A percentile compares a stretch with the other conserved stretches of the same genome.
Evolutionary conservation across 2,888 invertebrate species (phyloP).

Genomic region (Galerucella calmariensis): DNA sequence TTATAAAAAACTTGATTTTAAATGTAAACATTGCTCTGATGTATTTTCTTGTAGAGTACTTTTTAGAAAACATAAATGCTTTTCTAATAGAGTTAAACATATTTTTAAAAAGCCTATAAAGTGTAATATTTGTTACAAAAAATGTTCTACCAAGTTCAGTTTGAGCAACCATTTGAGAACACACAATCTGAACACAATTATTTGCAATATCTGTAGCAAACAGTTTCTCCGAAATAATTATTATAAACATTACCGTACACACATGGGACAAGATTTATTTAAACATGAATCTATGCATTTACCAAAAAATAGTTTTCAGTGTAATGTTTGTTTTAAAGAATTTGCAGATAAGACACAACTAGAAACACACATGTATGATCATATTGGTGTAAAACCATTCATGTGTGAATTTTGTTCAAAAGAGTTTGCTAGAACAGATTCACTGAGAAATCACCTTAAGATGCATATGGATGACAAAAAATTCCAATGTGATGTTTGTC

Average conservation of each 20-base stretch:
- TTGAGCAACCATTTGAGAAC: constrained; percentile 12
- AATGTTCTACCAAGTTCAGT: not conserved
- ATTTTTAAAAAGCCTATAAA: not conserved
- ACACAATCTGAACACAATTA: constrained; percentile 2
- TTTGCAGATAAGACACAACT: not conserved
- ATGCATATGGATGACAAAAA: constrained; percentile 73
- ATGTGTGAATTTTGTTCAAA: constrained; percentile 15
- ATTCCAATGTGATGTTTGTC: constrained; percentile 68
- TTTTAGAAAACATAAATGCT: constrained; percentile 7
- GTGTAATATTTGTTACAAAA: constrained; percentile 7
- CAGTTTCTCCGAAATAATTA: constrained; percentile 1
- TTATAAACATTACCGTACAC: not conserved
- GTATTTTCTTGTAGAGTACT: not conserved
- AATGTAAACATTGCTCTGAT: not conserved
- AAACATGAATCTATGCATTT: not conserved
- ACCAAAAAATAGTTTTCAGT: not conserved
- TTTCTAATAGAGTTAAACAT: not conserved
- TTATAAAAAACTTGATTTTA: not conserved
- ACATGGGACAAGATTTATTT: not conserved
- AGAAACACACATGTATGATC: constrained; percentile 4
- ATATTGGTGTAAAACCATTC: constrained; percentile 14
- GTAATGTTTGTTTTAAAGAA: constrained; percentile 14
- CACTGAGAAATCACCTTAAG: not conserved
- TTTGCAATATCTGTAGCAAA: constrained; percentile 1
- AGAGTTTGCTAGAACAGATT: constrained; percentile 1